Evolutionary conservation across 2,797 vertebrate genomes (phyloP).

Genomic region (Labroides dimidiatus): DNA sequence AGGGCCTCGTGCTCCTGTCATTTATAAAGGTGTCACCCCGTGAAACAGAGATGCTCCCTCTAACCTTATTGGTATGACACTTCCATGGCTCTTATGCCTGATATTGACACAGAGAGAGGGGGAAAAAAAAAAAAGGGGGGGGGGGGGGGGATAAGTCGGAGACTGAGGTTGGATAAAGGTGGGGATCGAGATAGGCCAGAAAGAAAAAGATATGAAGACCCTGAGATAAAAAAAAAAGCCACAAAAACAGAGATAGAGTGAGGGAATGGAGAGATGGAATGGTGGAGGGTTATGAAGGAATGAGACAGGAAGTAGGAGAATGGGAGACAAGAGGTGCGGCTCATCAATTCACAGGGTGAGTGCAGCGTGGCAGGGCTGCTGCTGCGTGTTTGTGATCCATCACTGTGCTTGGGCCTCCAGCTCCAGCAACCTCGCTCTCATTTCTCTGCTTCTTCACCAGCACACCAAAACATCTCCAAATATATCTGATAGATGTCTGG

Average conservation of each 20-base stretch:
- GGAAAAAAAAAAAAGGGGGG: neutral
- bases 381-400: slow-evolving; percentile 80
- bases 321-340: slow-evolving; percentile 75
- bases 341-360: slow-evolving; percentile 83
- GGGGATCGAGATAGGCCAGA: slow-evolving; percentile 12
- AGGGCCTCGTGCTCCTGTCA: slow-evolving; percentile 60
- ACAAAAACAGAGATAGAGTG: slow-evolving; percentile 17
- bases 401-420: slow-evolving; percentile 70
- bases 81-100: slow-evolving; percentile 53
- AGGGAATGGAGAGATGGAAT: slow-evolving; percentile 47
- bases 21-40: slow-evolving; percentile 76
- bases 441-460: slow-evolving; percentile 34
- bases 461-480: slow-evolving; percentile 66
- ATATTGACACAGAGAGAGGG: slow-evolving; percentile 60
- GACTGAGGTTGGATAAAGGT: slow-evolving; percentile 22
- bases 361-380: slow-evolving; percentile 73
- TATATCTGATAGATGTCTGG: slow-evolving; percentile 73
- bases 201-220: slow-evolving; percentile 8
- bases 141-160: slow-evolving; percentile 33
- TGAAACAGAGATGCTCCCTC: slow-evolving; percentile 76
- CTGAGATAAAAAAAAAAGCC: slow-evolving; percentile 27
- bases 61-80: slow-evolving; percentile 76
- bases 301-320: slow-evolving; percentile 53
- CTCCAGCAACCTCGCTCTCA: slow-evolving; percentile 40
- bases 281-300: slow-evolving; percentile 44